Conservation (phyloP, 1,140 invertebrate species). For the Acromyrmex echinatior region DNA sequence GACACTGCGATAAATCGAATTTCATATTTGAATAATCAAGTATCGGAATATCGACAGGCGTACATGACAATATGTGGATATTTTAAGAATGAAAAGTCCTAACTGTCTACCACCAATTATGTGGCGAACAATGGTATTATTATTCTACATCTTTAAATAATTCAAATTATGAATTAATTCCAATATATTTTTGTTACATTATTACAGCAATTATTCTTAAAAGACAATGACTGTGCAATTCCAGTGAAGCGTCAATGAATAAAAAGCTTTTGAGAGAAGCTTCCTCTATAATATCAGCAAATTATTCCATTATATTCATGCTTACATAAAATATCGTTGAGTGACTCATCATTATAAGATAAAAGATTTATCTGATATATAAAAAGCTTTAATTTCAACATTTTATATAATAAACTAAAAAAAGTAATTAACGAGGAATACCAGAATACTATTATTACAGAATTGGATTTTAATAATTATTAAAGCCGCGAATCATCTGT, state of each 20-base stretch:
- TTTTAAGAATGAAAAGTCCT: constrained; percentile 53
- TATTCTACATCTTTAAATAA: constrained; percentile 36
- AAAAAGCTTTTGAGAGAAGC: not conserved
- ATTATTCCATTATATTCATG: not conserved
- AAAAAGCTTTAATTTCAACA: not conserved
- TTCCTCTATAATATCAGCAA: not conserved
- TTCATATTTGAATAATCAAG: constrained; percentile 50
- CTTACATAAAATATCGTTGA: not conserved
- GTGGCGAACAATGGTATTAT: constrained; percentile 8
- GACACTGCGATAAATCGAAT: constrained; percentile 44
- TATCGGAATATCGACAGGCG: constrained; percentile 54
- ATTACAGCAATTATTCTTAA: not conserved
- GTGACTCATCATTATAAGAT: constrained; percentile 27
- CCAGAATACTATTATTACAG: not conserved
- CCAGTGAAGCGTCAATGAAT: not conserved
- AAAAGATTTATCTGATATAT: constrained; percentile 5
- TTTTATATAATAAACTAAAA: not conserved
- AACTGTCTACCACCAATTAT: constrained; percentile 20
- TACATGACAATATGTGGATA: constrained; percentile 34
- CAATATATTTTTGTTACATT: constrained; percentile 10
- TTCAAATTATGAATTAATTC: constrained; percentile 31
- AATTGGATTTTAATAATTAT: not conserved
- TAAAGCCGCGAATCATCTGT: not conserved
- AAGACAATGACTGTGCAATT: not conserved
- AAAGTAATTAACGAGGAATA: not conserved